Conservation (phyloP, 2,888 invertebrate genomes). For the Allolobophora icterica region DNA sequence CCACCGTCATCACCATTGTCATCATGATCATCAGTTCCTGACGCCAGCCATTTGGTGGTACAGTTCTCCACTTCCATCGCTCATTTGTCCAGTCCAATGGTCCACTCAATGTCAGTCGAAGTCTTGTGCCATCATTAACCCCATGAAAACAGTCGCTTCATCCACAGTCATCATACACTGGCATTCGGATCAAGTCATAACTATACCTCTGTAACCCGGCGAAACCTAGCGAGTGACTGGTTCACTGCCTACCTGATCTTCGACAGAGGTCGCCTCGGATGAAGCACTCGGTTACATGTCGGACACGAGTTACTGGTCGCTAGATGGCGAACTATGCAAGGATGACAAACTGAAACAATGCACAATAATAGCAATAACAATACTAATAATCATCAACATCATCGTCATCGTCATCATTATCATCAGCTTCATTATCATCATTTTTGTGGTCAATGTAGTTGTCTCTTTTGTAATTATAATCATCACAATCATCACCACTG, state of each 20-base stretch:
- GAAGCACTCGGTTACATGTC: not conserved
- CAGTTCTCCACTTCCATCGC: too few species aligned
- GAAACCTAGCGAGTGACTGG: not conserved
- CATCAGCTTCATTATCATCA: constrained; percentile 18
- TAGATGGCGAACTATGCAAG: not conserved
- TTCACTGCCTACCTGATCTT: not conserved
- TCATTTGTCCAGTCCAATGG: too few species aligned
- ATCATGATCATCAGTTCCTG: too few species aligned
- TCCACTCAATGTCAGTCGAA: too few species aligned
- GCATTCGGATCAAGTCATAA: not conserved
- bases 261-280: constrained; percentile 25
- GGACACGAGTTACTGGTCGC: constrained; percentile 20
- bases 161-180: too few species aligned
- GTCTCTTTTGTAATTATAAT: not conserved
- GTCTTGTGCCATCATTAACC: too few species aligned
- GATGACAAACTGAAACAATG: not conserved
- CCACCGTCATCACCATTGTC: not conserved
- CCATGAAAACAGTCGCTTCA: too few species aligned
- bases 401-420: constrained; percentile 11
- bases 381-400: not conserved
- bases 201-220: not conserved
- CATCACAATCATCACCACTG: not conserved
- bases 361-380: not conserved
- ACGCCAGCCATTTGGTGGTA: too few species aligned
- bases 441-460: not conserved